Conservation (phyloP, 1,140 invertebrate species). For the Nixonia krombeini region DNA sequence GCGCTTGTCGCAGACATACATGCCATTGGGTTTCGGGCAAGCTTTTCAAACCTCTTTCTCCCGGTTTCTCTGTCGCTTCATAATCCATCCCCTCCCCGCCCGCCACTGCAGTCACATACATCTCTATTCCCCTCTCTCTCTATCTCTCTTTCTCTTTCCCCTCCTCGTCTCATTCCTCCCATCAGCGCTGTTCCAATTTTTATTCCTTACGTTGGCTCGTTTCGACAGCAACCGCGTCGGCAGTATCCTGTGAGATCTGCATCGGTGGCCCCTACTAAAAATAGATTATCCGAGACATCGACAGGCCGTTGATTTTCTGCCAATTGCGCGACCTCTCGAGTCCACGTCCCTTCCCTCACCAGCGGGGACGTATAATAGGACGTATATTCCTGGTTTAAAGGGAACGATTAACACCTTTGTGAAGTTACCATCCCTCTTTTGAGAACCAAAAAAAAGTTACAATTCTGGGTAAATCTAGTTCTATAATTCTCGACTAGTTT, state of each 20-base stretch:
- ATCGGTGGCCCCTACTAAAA: slow-evolving; percentile 54
- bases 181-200: slow-evolving; percentile 4
- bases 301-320: slow-evolving; percentile 54
- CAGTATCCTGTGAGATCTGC: slow-evolving; percentile 47
- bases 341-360: no score
- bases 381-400: no score
- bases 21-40: background rate
- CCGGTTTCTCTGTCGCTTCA: slow-evolving; percentile 2
- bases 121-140: slow-evolving; percentile 11
- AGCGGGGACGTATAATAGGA: no score
- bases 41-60: slow-evolving; percentile 1
- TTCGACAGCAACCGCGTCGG: slow-evolving; percentile 23
- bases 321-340: slow-evolving; percentile 44
- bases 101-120: slow-evolving; percentile 37
- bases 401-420: no score
- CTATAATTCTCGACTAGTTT: no score
- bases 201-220: slow-evolving; percentile 30
- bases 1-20: background rate
- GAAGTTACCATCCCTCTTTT: no score
- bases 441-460: no score
- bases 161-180: slow-evolving; percentile 1
- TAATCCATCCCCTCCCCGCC: no score
- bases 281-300: slow-evolving; percentile 46
- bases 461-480: no score
- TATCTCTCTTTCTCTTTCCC: slow-evolving; percentile 6